A percentile compares a stretch with the other conserved stretches of the same genome.
Conservation (phyloP, 2,113 vertebrate genomes). For the Anoplopoma fimbria region DNA sequence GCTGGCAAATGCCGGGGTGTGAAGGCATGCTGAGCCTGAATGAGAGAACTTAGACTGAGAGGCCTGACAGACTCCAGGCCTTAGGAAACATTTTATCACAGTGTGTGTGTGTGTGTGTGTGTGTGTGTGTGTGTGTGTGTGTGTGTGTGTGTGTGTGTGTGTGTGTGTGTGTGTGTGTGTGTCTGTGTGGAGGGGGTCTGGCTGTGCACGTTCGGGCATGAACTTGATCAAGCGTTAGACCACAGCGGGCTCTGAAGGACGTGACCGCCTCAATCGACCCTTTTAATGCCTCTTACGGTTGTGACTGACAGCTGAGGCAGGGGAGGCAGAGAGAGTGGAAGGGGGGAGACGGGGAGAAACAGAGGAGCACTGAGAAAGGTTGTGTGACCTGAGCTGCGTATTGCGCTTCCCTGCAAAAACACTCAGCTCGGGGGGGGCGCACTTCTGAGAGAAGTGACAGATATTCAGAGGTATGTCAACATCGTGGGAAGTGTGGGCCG, state of each 20-base stretch:
- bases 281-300: slow-evolving; percentile 60
- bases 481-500: slow-evolving; percentile 52
- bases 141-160: slow-evolving; percentile 37
- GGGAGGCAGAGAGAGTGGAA: slow-evolving; percentile 26
- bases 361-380: slow-evolving; percentile 59
- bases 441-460: slow-evolving; percentile 68
- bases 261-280: slow-evolving; percentile 64
- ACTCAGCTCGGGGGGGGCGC: slow-evolving; percentile 28
- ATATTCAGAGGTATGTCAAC: slow-evolving; percentile 75
- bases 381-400: slow-evolving; percentile 64
- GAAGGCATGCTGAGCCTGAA: slow-evolving; percentile 65
- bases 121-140: slow-evolving; percentile 14
- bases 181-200: slow-evolving; percentile 8
- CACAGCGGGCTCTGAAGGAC: slow-evolving; percentile 42
- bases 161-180: slow-evolving; percentile 13
- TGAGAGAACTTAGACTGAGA: slow-evolving; percentile 32
- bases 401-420: slow-evolving; percentile 74
- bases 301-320: slow-evolving; percentile 62
- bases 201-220: slow-evolving; percentile 33
- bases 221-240: slow-evolving; percentile 50
- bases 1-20: slow-evolving; percentile 62
- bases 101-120: slow-evolving; percentile 33
- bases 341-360: slow-evolving; percentile 41
- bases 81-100: slow-evolving; percentile 60
- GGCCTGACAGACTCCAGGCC: slow-evolving; percentile 65